Base-by-base conservation (phyloP, 1,140 invertebrate species). In the Penaeus vannamei region DNA sequence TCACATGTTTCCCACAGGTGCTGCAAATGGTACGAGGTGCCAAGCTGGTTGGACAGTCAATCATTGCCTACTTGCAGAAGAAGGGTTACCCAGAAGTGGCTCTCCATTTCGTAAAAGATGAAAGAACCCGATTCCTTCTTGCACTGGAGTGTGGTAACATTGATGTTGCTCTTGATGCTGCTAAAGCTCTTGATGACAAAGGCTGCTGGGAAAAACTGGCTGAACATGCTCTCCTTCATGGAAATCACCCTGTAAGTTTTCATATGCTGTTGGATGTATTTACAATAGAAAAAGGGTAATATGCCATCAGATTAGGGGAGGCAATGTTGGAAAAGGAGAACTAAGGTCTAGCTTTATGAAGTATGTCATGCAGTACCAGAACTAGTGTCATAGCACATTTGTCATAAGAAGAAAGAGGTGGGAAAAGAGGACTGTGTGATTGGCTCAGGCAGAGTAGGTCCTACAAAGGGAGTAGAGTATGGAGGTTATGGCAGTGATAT, bases 71-170 rank as follows among this genome's bases (percentile, higher is more conserved):
- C 93, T 94, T 99, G 69, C 98, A 99, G 93, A 98, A 99, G 93
- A 99, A 99, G 94, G 98, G 99, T 0, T 99, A 99, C 93, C 99
- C 99, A 0, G 99, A 99, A 94, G 98, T 99, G n/a, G 99, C 99
- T 0, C 94, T 99, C 17, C 98, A 99, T 93, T 99, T 99, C 94
- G 99, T 99, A 0, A 99, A 99, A 93, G 99, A 99, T 93, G 98
- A 99, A 91, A 99, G 99, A 92, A 99, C 99, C 0, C 95, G 98
- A 72, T 98, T 99, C 93, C 97, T 97, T 4, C 93, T 99, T 81
- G 99, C 99, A 0, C 93, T 99, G 20, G 98, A 99, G 93, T 99
- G 99, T 93, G 98, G 98, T 17, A 99, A 99, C 93, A 98, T 99
- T 92, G 98, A 99, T 93, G 97, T 99, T 66, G 96, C 97, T 0